Conservation (phyloP, 2,113 vertebrate genomes). For the Stegastes partitus region DNA sequence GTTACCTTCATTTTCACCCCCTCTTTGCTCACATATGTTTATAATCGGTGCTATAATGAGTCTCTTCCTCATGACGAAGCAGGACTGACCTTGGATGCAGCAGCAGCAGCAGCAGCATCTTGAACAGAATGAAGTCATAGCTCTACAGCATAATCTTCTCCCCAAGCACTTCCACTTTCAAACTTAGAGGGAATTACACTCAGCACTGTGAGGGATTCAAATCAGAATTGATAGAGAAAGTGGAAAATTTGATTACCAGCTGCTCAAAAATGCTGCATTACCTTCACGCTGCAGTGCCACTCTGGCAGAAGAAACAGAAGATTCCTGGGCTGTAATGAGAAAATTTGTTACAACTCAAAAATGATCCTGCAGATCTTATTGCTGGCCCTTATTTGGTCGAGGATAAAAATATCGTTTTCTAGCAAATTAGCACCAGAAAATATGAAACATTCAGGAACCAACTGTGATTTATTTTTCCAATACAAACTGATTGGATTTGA, state of each 20-base stretch:
- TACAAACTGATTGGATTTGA: not conserved
- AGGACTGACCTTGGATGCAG: constrained; percentile 36
- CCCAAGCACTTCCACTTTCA: constrained; percentile 13
- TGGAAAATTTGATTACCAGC: constrained; percentile 45
- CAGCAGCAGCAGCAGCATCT: constrained; percentile 15
- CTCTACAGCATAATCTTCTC: constrained; percentile 22
- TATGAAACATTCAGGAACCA: not conserved
- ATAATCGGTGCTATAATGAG: constrained; percentile 43
- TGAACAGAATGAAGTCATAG: constrained; percentile 52
- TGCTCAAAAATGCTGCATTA: constrained; percentile 26
- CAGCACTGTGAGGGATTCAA: constrained; percentile 18
- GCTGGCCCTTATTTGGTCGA: not conserved
- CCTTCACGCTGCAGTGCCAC: not conserved
- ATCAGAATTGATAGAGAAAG: constrained; percentile 33
- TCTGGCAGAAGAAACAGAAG: not conserved
- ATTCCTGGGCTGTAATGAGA: not conserved
- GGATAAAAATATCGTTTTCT: too few species aligned
- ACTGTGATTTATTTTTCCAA: not conserved
- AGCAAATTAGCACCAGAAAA: too few species aligned
- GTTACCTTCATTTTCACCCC: constrained; percentile 4
- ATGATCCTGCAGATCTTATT: not conserved
- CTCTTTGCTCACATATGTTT: constrained; percentile 58
- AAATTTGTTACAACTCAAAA: not conserved
- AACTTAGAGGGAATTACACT: constrained; percentile 17
- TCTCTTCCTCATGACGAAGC: constrained; percentile 35